Base-by-base conservation (phyloP, 1,140 invertebrate species). In the Drosophila subpulchrella region DNA sequence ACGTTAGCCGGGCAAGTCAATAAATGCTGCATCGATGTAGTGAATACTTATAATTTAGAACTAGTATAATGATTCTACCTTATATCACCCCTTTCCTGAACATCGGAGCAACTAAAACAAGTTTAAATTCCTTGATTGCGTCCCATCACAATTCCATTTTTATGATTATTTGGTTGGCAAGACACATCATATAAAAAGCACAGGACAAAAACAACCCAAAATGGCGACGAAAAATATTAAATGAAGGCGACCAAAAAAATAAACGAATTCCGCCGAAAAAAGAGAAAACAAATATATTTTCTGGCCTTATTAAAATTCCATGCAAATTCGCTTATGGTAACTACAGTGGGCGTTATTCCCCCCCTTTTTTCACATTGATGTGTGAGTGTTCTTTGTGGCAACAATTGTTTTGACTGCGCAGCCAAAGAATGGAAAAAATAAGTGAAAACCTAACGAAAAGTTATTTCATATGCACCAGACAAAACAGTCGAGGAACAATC, bases 271-370 rank as follows among this genome's bases (percentile, higher is more conserved):
- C 57, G 55, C 15, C 39, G 10, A 54, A 54, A 65, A 51, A 73
- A 34, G 41, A 46, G n/a, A 38, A 59, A 74, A 36, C 42, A 59
- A 70, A 76, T 5, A 68, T 82, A 63, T 78, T 71, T 72, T 53
- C 75, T 66, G 68, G 79, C 75, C 84, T 89, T 86, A 86, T 86
- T 86, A 86, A 86, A 86, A 86, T 86, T 86, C 83, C 79, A 86
- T 86, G 83, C 84, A 86, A 86, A 86, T 88, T 86, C 82, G 82
- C 81, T 83, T 86, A 83, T 88, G 83, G 61, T 61, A 66, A 56
- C 75, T 65, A 61, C 59, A 54, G 55, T 60, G 53, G 67, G 59
- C 60, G 63, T 51, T 55, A 51, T 68, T 46, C 50, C n/a, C n/a
- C n/a, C 17, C 17, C 42, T 20, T 20, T 20, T 46, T 46, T 17